phyloP scores from a whole-genome alignment of 2,888 invertebrate species.

The Drosophila mimica region DNA sequence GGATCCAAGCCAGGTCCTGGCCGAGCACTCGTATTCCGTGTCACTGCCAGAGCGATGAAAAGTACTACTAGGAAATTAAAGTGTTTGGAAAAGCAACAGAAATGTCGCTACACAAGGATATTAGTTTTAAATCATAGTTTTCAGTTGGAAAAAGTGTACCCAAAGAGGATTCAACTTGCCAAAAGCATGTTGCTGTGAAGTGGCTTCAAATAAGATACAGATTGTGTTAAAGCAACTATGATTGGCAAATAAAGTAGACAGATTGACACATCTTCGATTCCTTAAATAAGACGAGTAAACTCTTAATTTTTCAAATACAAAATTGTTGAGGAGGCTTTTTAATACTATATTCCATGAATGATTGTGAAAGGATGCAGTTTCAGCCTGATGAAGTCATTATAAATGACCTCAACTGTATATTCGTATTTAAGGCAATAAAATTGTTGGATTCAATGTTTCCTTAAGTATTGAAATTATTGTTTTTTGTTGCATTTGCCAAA shows the following conservation, averaged over 20 bases:
- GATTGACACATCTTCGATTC: background rate
- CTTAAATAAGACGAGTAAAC: no score
- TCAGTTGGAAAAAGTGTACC: background rate
- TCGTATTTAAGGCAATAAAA: background rate
- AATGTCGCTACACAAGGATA: constrained; percentile 29
- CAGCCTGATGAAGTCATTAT: background rate
- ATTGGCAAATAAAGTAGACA: background rate
- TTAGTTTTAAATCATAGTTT: constrained; percentile 29
- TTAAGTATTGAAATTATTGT: background rate
- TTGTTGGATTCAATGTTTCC: background rate
- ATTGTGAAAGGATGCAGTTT: background rate
- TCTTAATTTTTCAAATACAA: background rate
- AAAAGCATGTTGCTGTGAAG: background rate
- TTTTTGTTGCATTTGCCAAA: constrained; percentile 8
- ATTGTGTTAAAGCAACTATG: background rate
- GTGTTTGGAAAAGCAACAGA: constrained; percentile 10
- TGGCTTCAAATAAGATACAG: background rate
- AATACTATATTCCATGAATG: background rate
- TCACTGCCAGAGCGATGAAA: constrained; percentile 41
- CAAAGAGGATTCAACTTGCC: background rate
- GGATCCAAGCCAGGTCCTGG: constrained; percentile 39
- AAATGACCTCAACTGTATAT: no score
- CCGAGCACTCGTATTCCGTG: constrained; percentile 13
- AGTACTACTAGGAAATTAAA: constrained; percentile 50
- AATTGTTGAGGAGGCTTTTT: background rate